Evolutionary conservation across 2,797 vertebrate genomes (phyloP).

Genomic region (Phrynocephalus forsythii): DNA sequence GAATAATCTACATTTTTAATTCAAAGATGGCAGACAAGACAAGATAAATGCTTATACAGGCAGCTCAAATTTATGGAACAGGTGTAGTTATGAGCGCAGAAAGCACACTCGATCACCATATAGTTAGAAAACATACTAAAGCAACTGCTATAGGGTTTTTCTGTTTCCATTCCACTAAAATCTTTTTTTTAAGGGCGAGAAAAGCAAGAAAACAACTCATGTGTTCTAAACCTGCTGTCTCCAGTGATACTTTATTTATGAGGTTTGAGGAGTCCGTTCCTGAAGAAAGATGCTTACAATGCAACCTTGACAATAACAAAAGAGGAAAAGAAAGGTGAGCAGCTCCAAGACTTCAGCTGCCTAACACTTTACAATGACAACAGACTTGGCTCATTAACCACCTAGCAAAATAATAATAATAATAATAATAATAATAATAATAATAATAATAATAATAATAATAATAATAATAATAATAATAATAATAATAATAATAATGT

Average conservation of each 20-base stretch:
- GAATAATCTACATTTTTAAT: no score
- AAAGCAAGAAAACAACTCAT: neutral
- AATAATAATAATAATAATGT: no score
- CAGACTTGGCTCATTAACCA: neutral
- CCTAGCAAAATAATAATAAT: neutral
- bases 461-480: no score
- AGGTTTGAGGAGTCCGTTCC: neutral
- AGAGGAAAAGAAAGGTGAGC: neutral
- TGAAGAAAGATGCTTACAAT: neutral
- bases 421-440: no score
- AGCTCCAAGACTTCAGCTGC: neutral
- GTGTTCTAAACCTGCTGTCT: neutral
- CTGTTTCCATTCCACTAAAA: neutral
- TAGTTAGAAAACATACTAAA: neutral
- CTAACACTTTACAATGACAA: neutral
- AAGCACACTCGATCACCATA: accelerated
- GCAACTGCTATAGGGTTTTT: neutral
- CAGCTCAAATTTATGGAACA: no score
- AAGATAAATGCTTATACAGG: no score
- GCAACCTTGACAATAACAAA: conserved; percentile 20
- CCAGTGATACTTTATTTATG: conserved; percentile 27
- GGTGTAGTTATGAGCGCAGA: no score
- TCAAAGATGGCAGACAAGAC: no score
- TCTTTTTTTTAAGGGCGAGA: neutral
- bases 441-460: no score